phyloP scores from a whole-genome alignment of 2,113 vertebrate species.

The Ancistrus triradiatus region DNA sequence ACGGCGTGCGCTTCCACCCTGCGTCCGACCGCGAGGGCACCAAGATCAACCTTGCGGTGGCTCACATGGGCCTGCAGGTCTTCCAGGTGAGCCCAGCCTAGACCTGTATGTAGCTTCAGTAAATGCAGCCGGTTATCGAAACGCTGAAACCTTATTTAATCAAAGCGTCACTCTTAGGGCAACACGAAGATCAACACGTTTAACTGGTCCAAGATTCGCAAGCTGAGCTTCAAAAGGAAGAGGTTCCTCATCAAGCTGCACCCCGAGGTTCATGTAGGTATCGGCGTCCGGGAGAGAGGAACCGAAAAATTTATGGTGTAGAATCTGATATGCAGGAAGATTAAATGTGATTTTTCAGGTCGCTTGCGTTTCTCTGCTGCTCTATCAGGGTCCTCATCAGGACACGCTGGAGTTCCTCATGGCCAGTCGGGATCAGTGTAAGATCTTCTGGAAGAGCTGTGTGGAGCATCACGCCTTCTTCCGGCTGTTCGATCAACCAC shows the following conservation, averaged over 20 bases:
- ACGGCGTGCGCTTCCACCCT: conserved; percentile 87
- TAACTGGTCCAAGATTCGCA: conserved; percentile 98
- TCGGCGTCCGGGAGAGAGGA: neutral
- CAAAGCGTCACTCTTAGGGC: conserved; percentile 65
- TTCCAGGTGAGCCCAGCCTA: conserved; percentile 79
- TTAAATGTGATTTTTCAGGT: neutral
- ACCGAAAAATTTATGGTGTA: too few species aligned
- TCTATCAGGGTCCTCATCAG: conserved; percentile 83
- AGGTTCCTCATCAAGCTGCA: conserved; percentile 94
- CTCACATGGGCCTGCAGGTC: conserved; percentile 89
- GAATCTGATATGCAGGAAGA: neutral
- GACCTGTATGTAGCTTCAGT: neutral
- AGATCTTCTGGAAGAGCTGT: conserved; percentile 97
- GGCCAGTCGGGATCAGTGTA: conserved; percentile 89
- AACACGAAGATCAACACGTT: conserved; percentile 97
- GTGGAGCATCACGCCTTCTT: conserved; percentile 97
- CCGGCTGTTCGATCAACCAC: conserved; percentile 86
- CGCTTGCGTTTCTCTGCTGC: conserved; percentile 5
- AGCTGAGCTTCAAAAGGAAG: conserved; percentile 96
- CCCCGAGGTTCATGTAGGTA: conserved; percentile 86
- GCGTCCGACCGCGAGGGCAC: conserved; percentile 90
- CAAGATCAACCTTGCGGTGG: conserved; percentile 88
- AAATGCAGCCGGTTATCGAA: too few species aligned
- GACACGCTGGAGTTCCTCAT: conserved; percentile 91
- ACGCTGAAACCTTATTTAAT: neutral